phyloP scores from a whole-genome alignment of 1,140 invertebrate species.

The Megalopta genalis region DNA sequence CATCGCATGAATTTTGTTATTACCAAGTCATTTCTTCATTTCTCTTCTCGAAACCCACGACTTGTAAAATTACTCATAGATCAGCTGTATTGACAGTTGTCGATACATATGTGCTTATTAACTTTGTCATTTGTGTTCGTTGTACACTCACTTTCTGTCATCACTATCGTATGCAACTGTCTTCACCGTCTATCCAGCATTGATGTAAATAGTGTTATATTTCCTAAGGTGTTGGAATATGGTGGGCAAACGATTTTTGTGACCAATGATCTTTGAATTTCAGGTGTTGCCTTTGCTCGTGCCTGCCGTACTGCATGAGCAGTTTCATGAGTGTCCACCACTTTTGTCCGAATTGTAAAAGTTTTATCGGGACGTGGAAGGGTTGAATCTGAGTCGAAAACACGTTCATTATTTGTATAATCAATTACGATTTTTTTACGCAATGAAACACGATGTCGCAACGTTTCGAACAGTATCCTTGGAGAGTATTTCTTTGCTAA shows the following conservation, averaged over 20 bases:
- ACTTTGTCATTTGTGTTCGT: not conserved
- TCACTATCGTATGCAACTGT: not conserved
- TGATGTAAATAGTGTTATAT: not conserved
- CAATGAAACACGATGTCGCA: slow-evolving; percentile 30
- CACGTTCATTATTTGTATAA: slow-evolving; percentile 7
- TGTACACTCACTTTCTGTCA: not conserved
- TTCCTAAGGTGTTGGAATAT: not conserved
- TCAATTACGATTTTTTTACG: slow-evolving; percentile 10
- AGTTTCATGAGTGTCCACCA: slow-evolving; percentile 79
- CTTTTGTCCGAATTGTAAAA: slow-evolving; percentile 79
- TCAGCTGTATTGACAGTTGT: not conserved
- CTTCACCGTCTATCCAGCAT: not conserved
- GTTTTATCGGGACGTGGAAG: slow-evolving; percentile 79
- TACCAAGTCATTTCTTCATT: not conserved
- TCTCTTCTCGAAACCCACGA: not conserved
- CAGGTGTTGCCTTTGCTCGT: slow-evolving; percentile 80
- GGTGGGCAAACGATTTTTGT: not conserved
- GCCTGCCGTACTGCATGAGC: slow-evolving; percentile 80
- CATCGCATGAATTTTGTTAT: not conserved
- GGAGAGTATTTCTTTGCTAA: slow-evolving; percentile 30
- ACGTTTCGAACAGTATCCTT: slow-evolving; percentile 21
- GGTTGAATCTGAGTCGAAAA: slow-evolving; percentile 65
- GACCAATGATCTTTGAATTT: slow-evolving; percentile 50
- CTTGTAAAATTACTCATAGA: no score
- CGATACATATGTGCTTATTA: not conserved